Conservation (phyloP, 2,888 invertebrate genomes). For the Pherbina coryleti region DNA sequence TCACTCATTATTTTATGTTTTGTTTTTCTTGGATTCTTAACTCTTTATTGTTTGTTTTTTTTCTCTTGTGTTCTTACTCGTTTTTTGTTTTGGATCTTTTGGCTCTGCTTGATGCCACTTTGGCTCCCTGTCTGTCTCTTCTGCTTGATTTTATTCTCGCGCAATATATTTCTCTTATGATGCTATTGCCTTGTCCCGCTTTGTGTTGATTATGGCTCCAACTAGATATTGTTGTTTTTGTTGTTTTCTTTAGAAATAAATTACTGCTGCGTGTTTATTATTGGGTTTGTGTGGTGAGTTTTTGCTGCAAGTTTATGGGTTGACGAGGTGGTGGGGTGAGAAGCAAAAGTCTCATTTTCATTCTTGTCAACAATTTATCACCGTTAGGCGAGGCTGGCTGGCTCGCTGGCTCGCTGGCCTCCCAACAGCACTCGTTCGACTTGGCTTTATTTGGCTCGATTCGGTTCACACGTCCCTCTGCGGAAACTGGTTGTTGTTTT, state of each 20-base stretch:
- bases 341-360: constrained; percentile 40
- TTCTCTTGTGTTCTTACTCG: not conserved
- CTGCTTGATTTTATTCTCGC: not conserved
- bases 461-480: constrained; percentile 9
- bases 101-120: not conserved
- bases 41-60: no score
- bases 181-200: not conserved
- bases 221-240: not conserved
- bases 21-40: no score
- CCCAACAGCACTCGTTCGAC: not conserved
- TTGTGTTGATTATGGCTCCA: not conserved
- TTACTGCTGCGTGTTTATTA: not conserved
- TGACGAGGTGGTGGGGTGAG: not conserved
- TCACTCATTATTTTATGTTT: no score
- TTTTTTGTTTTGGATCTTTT: not conserved
- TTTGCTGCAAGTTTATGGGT: not conserved
- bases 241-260: not conserved
- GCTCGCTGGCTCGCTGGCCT: not conserved
- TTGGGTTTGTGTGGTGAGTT: not conserved
- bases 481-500: constrained; percentile 21
- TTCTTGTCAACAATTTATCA: constrained; percentile 44
- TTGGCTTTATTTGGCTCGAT: not conserved
- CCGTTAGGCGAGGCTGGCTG: constrained; percentile 42
- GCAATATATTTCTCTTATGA: not conserved
- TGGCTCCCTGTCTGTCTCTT: not conserved